A percentile compares a stretch with the other conserved stretches of the same genome.
phyloP scores from a whole-genome alignment of 2,888 invertebrate genomes.

The Tuberolachnus salignus region DNA sequence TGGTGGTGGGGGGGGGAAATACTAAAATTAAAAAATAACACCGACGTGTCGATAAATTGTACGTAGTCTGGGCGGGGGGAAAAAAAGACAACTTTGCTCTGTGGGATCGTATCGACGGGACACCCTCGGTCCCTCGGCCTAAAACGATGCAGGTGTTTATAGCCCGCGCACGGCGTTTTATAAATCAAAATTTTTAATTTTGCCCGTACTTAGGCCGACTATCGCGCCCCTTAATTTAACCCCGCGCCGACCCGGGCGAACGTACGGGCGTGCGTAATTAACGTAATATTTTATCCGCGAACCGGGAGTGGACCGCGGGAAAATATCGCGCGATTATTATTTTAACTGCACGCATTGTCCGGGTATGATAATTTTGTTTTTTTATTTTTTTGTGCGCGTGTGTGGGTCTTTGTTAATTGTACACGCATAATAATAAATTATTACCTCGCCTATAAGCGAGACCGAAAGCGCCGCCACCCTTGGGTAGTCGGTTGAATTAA shows the following conservation, averaged over 20 bases:
- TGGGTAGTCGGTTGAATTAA: slow-evolving; percentile 11
- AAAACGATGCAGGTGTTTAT: not conserved
- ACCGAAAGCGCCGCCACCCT: not conserved
- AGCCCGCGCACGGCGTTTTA: not conserved
- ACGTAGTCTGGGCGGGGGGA: no score
- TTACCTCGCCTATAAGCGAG: not conserved
- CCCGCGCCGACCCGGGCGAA: not conserved
- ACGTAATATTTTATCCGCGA: slow-evolving; percentile 19
- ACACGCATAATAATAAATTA: slow-evolving; percentile 21
- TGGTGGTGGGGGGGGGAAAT: no score
- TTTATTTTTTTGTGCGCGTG: not conserved
- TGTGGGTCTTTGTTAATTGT: slow-evolving; percentile 19
- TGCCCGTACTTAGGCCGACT: not conserved
- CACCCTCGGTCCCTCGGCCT: slow-evolving; percentile 22
- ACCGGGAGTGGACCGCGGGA: not conserved
- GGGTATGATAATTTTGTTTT: slow-evolving; percentile 16
- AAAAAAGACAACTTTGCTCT: no score
- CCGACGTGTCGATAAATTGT: no score
- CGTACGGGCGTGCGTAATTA: slow-evolving; percentile 18
- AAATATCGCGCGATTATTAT: slow-evolving; percentile 6
- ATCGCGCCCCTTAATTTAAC: not conserved
- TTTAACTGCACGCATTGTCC: slow-evolving; percentile 6
- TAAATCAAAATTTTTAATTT: slow-evolving; percentile 51
- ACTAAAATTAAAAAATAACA: no score
- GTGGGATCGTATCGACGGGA: not conserved